Percentiles rank a stretch among this genome's conserved stretches.
These are phyloP conservation scores for Thelaira solivaga DNA, from an alignment of 2,888 invertebrate species.

Conservation along the genomic window DNA sequence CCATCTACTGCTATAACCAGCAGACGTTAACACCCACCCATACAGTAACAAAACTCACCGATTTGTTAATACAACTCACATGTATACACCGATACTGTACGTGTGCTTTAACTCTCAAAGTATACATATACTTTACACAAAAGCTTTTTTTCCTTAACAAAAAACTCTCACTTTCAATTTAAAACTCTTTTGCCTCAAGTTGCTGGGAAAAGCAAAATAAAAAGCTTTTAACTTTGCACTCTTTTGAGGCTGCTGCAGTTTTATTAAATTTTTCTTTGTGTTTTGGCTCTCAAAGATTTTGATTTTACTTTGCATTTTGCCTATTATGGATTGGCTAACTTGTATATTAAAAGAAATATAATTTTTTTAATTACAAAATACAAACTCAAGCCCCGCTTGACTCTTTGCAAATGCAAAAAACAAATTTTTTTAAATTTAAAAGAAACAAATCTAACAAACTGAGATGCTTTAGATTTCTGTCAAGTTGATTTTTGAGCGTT, in stretches of 20 bases:
- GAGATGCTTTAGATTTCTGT: constrained; percentile 63
- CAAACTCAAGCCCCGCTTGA: background rate
- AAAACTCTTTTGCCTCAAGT: background rate
- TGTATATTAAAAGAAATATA: constrained; percentile 29
- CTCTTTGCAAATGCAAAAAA: constrained; percentile 14
- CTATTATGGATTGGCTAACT: background rate
- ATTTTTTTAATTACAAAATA: constrained; percentile 29
- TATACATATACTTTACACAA: constrained; percentile 60
- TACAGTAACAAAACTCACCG: constrained; percentile 9
- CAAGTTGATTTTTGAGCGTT: constrained; percentile 55
- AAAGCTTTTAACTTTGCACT: constrained; percentile 45
- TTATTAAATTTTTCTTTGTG: constrained; percentile 16
- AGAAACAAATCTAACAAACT: constrained; percentile 39
- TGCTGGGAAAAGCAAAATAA: background rate
- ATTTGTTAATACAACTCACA: constrained; percentile 26
- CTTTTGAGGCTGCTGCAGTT: constrained; percentile 50
- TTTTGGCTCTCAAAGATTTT: constrained; percentile 41
- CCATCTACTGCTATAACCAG: background rate
- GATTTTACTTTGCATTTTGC: constrained; percentile 6
- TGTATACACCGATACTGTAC: constrained; percentile 63
- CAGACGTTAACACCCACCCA: background rate
- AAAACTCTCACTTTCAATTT: constrained; percentile 57
- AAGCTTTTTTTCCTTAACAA: constrained; percentile 55
- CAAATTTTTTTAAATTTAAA: background rate
- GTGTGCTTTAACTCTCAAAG: constrained; percentile 59